A percentile compares a stretch with the other conserved stretches of the same genome.
These are phyloP conservation scores for Drosophila rhopaloa DNA, from an alignment of 1,140 invertebrate species.

Conservation along the genomic window DNA sequence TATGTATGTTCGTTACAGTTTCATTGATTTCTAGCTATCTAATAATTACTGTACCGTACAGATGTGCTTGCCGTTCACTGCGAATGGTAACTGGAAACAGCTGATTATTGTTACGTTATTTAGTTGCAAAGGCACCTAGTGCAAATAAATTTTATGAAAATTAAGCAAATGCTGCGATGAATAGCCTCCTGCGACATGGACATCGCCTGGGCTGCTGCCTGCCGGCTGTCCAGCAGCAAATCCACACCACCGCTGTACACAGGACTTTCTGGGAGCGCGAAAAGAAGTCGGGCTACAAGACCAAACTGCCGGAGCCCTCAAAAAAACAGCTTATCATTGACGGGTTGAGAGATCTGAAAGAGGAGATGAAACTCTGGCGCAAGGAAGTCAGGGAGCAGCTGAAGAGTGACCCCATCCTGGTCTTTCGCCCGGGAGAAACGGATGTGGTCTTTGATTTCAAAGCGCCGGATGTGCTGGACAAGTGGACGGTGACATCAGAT, in stretches of 20 bases:
- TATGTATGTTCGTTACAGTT: too few relatives aligned
- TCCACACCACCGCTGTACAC: slow-evolving; percentile 70
- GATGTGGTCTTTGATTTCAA: slow-evolving; percentile 90
- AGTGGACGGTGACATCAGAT: slow-evolving; percentile 91
- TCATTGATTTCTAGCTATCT: too few relatives aligned
- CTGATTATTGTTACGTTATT: slow-evolving; percentile 71
- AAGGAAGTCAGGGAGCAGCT: slow-evolving; percentile 89
- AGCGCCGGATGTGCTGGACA: slow-evolving; percentile 87
- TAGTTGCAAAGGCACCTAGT: slow-evolving; percentile 19
- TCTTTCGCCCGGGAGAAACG: slow-evolving; percentile 87
- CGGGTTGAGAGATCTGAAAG: slow-evolving; percentile 88
- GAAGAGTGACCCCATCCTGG: slow-evolving; percentile 86
- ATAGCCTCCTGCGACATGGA: slow-evolving; percentile 50
- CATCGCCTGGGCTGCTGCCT: slow-evolving; percentile 40
- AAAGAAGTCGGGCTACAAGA: slow-evolving; percentile 88
- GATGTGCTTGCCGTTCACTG: background rate
- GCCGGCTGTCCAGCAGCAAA: slow-evolving; percentile 33
- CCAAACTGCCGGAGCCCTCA: slow-evolving; percentile 84
- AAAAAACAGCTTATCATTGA: slow-evolving; percentile 86
- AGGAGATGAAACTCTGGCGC: slow-evolving; percentile 88
- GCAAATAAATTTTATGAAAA: slow-evolving; percentile 8
- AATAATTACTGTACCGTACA: slow-evolving; percentile 1
- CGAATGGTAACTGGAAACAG: slow-evolving; percentile 42
- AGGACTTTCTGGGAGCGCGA: slow-evolving; percentile 87
- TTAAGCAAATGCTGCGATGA: slow-evolving; percentile 46